Percentiles rank a stretch among this genome's conserved stretches.
Evolutionary conservation across 1,140 invertebrate species (phyloP).

Genomic region (honey bee (Apis mellifera)): Amel_HAv3.1 CM009937.2:10371001-10371500

Average conservation of each 20-base stretch:
- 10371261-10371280: conserved; percentile 50
- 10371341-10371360: conserved; percentile 33
- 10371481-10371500: neutral
- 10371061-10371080: conserved; percentile 19
- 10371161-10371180: neutral
- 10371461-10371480: conserved; percentile 17
- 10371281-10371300: conserved; percentile 48
- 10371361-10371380: conserved; percentile 62
- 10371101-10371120: conserved; percentile 20
- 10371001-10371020: conserved; percentile 38
- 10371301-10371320: conserved; percentile 28
- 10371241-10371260: conserved; percentile 38
- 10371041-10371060: conserved; percentile 15
- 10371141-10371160: conserved; percentile 18
- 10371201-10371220: conserved; percentile 26
- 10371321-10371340: conserved; percentile 3
- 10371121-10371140: conserved; percentile 17
- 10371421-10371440: conserved; percentile 46
- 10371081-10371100: conserved; percentile 19
- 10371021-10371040: neutral
- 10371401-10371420: conserved; percentile 63
- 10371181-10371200: neutral
- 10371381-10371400: conserved; percentile 63
- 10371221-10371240: conserved; percentile 37
- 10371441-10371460: conserved; percentile 36